Base-by-base conservation (phyloP, 2,113 vertebrate genomes). In the Cryptotis parvus region DNA sequence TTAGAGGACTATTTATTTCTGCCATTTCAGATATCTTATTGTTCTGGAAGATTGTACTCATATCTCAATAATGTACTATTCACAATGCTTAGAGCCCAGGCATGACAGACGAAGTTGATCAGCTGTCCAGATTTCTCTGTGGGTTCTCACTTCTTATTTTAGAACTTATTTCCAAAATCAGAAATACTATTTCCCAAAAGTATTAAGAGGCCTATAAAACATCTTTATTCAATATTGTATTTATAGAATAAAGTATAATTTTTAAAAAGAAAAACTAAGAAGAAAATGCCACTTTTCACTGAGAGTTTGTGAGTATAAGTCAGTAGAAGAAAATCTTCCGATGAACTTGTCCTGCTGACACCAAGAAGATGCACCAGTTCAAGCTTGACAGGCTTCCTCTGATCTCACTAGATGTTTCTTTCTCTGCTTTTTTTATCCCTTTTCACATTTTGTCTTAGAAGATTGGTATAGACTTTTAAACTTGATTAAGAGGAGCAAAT, bases 1-100 rank as follows among this genome's bases (percentile, higher is more conserved):
- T 66, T 98, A 97, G 96, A 98, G 98, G 98, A 98, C 91, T 83
- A 94, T 96, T 98, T 98, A 98, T 98, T 98, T 97, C 95, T 95
- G 91, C 91, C 97, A 82, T 96, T 93, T 95, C 33, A 31, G 69
- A 97, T 84, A 96, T 52, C 93, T 84, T 85, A 93, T 66, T 79
- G 82, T 43, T 41, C 52, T 92, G 58, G 31, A 84, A 87, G 86
- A n/a, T 39, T 65, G 18, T 89, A 29, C 45, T 61, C 80, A 4
- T 26, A 61, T 61, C 20, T 20, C 9, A 86, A 27, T 9, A 31
- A 27, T 2, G 45, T 2, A 4, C 4, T 27, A 9, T 61, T 72
- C 45, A 49, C 45, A 49, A 9, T 18, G 31, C 61, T 74, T 61
- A 82, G 90, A 92, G 87, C 78, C 83, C 72, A n/a, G 96, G 95